Evolutionary conservation across 2,888 invertebrate species (phyloP), one percentile per base, ranked within the genome.

Genomic region (Apamea anceps): DNA sequence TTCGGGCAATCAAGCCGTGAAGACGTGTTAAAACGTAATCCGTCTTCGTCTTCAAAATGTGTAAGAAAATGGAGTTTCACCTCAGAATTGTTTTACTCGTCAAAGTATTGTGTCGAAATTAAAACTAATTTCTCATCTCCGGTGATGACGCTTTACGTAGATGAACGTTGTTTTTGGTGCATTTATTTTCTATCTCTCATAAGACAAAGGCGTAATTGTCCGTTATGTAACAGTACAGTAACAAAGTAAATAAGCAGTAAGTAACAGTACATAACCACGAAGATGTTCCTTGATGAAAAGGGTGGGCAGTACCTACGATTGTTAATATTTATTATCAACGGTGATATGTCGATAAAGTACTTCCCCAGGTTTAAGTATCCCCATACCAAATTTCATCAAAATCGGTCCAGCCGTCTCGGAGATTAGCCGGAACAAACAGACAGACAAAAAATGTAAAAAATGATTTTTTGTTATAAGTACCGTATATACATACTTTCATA

Each of bases 61-160:
- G 15, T n/a, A 51, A 71, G 75, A 82, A 83, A 75, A 74, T 75
- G 28, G 28, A 75, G 48, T 72, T 80, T 72, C 42, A 48, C n/a
- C n/a, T 37, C 48, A 51, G n/a, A 77, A 65, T 83, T 76, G 15
- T 74, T 86, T 60, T 73, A 66, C 57, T 45, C 45, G 7, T 32
- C 81, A 78, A 76, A 75, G 65, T 65, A 72, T 72, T 74, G 45
- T 67, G 66, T 57, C 48, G n/a, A 66, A 66, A 85, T 79, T 79
- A 51, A 75, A 42, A 66, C 77, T 60, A 67, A 85, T 85, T 79
- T 85, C 75, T 86, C 77, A 82, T 85, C 86, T 86, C 85, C 82
- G 82, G 77, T 37, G n/a, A 77, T 63, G 45, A 37, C 62, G 57
- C 57, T 71, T 51, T 77, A 28, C 37, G 37, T 21, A 45, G 18